Evolutionary conservation across 2,113 vertebrate species (phyloP), one percentile per base, ranked within the genome.

Genomic region (Muntiacus muntjak): DNA sequence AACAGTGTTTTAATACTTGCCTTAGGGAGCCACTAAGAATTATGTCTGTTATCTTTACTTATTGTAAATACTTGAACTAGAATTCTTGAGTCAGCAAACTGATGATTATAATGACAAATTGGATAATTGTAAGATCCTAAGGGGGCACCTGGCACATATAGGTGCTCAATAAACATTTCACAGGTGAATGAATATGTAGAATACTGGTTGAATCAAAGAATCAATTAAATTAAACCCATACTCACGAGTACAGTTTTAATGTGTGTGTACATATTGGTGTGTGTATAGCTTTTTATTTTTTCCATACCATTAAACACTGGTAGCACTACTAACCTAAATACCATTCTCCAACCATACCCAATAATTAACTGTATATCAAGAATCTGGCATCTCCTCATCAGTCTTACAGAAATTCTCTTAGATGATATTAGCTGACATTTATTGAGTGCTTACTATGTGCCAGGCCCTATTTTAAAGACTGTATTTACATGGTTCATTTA

Each of bases 121-220:
- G 55, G 40, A 9, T 71, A 94, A 93, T 2, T 50, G 1, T 5
- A 89, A 95, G 52, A 95, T 92, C 15, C 40, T 89, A 43, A 50
- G 50, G 43, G 36, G 79, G 84, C 64, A 96, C 84, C 95, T 98
- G 92, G 94, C 95, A 98, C 97, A 98, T 95, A 96, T 67, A 97
- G 86, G 89, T 94, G 87, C 95, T 97, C 89, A 98, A 97, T 97
- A 97, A 98, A 96, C 94, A 96, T 94, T 96, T 96, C 74, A 94
- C 19, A 36, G 19, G 54, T 87, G 54, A 94, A 92, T 74, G 23
- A 95, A 71, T 52, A 83, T 89, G 91, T 92, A 26, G 87, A 94
- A 96, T 93, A 90, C 12, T 30, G 13, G 2, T 14, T 92, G 26
- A 90, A 82, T 81, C 8, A 67, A 94, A 81, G 30, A 91, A 89